Evolutionary conservation across 2,113 vertebrate species (phyloP).

Genomic region (Chinchilla lanigera): DNA sequence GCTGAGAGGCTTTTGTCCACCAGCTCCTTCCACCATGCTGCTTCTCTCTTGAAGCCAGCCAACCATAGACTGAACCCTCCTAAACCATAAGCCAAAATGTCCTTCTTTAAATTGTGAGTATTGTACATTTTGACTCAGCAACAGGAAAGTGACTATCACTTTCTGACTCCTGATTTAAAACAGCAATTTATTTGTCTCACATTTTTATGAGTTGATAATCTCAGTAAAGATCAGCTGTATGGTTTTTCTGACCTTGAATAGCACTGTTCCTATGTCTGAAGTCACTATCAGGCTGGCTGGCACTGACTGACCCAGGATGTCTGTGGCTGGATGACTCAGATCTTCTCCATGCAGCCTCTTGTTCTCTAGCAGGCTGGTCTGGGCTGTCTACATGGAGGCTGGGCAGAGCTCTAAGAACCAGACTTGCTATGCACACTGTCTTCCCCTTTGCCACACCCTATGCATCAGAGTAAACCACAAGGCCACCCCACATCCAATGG

Average conservation of each 20-base stretch:
- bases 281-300: background rate
- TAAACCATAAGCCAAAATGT: background rate
- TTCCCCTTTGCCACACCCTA: background rate
- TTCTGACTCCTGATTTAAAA: background rate
- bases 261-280: background rate
- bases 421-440: background rate
- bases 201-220: background rate
- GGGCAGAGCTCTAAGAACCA: background rate
- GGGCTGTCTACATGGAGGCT: background rate
- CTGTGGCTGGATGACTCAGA: background rate
- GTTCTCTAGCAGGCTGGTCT: background rate
- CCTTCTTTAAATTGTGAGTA: background rate
- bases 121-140: background rate
- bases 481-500: background rate
- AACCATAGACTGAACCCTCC: background rate
- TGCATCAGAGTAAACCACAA: background rate
- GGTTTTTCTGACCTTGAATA: background rate
- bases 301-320: background rate
- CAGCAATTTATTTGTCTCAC: background rate
- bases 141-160: background rate
- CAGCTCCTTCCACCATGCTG: background rate
- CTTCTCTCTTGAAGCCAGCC: background rate
- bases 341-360: background rate
- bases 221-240: background rate
- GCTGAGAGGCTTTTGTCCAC: background rate